Percentiles rank a stretch among this genome's conserved stretches.
Evolutionary conservation across 2,113 vertebrate genomes (phyloP).

Genomic region (Coreoperca whiteheadi): DNA sequence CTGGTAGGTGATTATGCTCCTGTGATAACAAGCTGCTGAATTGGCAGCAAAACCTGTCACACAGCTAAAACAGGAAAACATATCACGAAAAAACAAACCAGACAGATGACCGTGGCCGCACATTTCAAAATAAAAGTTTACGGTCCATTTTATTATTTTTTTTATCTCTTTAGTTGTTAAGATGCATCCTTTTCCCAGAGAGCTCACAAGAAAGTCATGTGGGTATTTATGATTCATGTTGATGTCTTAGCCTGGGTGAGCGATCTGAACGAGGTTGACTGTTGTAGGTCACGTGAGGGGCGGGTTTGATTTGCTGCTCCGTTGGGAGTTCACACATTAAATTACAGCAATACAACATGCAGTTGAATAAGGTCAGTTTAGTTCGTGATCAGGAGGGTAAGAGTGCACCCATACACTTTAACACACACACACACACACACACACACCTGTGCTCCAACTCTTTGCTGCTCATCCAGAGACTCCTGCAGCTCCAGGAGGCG

Average conservation of each 20-base stretch:
- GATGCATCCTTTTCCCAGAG: constrained; percentile 5
- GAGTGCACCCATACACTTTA: neutral
- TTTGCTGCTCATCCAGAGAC: constrained; percentile 89
- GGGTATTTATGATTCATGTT: constrained; percentile 52
- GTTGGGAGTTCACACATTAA: constrained; percentile 53
- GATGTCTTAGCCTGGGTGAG: constrained; percentile 9
- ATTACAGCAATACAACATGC: constrained; percentile 28
- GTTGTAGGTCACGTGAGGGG: constrained; percentile 47
- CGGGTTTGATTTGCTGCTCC: constrained; percentile 57
- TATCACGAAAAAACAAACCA: neutral
- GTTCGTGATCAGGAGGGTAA: constrained; percentile 31
- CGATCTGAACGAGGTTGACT: constrained; percentile 32
- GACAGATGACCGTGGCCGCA: neutral
- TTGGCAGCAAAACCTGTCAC: neutral
- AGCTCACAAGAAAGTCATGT: constrained; percentile 30
- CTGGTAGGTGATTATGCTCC: neutral
- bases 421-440: constrained; percentile 18
- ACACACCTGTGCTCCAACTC: constrained; percentile 86
- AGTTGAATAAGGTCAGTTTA: constrained; percentile 46
- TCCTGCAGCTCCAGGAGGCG: constrained; percentile 90
- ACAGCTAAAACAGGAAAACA: neutral
- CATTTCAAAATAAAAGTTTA: constrained; percentile 31
- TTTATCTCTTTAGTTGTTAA: constrained; percentile 6
- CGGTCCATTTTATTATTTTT: neutral
- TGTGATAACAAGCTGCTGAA: neutral